Conservation (phyloP, 2,888 invertebrate genomes). For the Metellina segmentata region DNA sequence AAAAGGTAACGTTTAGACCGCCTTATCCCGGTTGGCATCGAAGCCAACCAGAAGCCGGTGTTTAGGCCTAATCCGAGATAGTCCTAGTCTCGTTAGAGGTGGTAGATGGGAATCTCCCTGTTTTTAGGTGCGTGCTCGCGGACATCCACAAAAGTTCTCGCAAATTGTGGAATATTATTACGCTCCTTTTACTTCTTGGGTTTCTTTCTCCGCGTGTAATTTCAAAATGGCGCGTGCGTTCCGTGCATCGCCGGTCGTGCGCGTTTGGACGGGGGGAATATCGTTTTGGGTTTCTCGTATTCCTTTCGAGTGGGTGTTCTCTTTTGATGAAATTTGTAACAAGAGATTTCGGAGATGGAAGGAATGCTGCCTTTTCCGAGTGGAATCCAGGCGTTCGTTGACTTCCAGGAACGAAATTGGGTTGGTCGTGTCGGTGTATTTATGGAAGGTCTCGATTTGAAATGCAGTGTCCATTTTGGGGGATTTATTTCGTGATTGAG, state of each 20-base stretch:
- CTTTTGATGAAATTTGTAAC: slow-evolving; percentile 11
- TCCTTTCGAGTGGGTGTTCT: slow-evolving; percentile 26
- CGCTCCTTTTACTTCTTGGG: background rate
- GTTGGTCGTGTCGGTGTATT: background rate
- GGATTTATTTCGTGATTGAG: too few relatives aligned
- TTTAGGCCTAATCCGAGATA: slow-evolving; percentile 6
- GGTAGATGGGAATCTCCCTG: background rate
- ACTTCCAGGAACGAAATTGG: slow-evolving; percentile 12
- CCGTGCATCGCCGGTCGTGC: background rate
- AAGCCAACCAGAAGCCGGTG: slow-evolving; percentile 15
- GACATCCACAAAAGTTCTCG: slow-evolving; percentile 24
- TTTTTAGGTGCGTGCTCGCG: background rate
- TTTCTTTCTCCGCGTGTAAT: slow-evolving; percentile 10
- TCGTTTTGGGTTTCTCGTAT: background rate
- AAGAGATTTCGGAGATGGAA: background rate
- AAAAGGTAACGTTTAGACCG: slow-evolving; percentile 25
- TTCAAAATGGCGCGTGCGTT: slow-evolving; percentile 11
- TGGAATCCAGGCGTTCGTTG: background rate
- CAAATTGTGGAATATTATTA: background rate
- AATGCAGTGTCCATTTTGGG: too few relatives aligned
- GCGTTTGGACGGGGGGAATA: background rate
- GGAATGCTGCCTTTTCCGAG: background rate
- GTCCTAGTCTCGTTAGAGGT: background rate
- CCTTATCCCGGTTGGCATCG: slow-evolving; percentile 1
- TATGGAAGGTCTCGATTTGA: too few relatives aligned